A percentile compares a stretch with the other conserved stretches of the same genome.
These are phyloP conservation scores for Chroicocephalus ridibundus DNA, from an alignment of 2,113 vertebrate genomes.

Conservation along the genomic window DNA sequence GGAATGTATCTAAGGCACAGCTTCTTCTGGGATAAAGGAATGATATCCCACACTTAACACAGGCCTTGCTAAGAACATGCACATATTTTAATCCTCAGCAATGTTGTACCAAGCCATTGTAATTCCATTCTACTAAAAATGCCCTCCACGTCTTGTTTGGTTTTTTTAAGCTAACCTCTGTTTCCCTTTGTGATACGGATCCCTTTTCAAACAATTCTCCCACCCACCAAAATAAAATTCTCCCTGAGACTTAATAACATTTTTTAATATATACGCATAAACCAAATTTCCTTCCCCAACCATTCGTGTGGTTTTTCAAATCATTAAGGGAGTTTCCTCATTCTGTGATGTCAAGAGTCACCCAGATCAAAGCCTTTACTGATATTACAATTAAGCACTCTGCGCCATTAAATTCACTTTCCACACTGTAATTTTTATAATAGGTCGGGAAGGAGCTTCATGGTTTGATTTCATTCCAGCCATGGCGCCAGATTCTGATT, in stretches of 20 bases:
- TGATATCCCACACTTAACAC: neutral
- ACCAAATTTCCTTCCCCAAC: slow-evolving; percentile 55
- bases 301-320: slow-evolving; percentile 36
- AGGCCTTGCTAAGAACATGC: neutral
- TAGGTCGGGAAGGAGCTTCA: slow-evolving; percentile 77
- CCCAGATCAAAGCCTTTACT: slow-evolving; percentile 75
- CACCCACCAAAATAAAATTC: neutral
- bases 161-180: neutral
- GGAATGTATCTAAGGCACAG: neutral
- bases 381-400: slow-evolving; percentile 78
- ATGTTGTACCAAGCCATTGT: neutral
- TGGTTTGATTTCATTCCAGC: slow-evolving; percentile 70
- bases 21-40: neutral
- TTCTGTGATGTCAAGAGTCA: slow-evolving; percentile 67
- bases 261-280: slow-evolving; percentile 47
- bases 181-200: slow-evolving; percentile 16
- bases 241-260: slow-evolving; percentile 27
- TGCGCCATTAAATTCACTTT: slow-evolving; percentile 80
- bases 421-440: slow-evolving; percentile 85
- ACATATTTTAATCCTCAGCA: neutral
- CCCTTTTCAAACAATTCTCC: neutral
- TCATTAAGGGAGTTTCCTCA: slow-evolving; percentile 65
- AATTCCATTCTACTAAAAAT: neutral
- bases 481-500: slow-evolving; percentile 76
- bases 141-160: neutral